A percentile compares a stretch with the other conserved stretches of the same genome.
Conservation (phyloP, 2,113 vertebrate genomes). For the Mesitornis unicolor region DNA sequence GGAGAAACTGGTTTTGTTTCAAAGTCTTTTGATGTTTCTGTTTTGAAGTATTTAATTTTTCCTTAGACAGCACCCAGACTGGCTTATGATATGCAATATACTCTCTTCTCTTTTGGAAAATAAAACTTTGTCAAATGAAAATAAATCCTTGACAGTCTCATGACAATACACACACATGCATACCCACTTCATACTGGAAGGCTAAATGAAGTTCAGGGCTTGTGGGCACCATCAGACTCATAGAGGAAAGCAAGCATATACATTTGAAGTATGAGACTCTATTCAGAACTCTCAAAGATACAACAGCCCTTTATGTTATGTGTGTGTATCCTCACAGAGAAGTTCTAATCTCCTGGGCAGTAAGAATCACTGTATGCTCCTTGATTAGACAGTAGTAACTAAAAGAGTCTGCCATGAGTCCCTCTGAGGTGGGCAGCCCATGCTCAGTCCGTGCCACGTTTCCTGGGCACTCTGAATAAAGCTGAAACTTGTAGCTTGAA, state of each 20-base stretch:
- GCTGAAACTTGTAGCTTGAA: not conserved
- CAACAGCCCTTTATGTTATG: not conserved
- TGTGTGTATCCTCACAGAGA: not conserved
- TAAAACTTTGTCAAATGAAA: not conserved
- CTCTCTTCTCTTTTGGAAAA: not conserved
- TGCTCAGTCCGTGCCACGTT: not conserved
- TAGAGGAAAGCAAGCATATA: not conserved
- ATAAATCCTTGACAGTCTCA: not conserved
- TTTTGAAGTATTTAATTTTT: slow-evolving; percentile 16
- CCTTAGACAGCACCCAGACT: not conserved
- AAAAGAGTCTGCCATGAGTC: not conserved
- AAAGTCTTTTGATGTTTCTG: slow-evolving; percentile 11
- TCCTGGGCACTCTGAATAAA: not conserved
- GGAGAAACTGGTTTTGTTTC: not conserved
- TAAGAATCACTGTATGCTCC: not conserved
- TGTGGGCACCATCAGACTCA: not conserved
- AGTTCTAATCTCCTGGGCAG: not conserved
- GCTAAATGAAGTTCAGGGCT: not conserved
- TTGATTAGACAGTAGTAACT: not conserved
- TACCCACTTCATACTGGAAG: not conserved
- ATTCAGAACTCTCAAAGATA: not conserved
- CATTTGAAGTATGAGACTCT: not conserved
- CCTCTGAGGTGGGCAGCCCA: not conserved
- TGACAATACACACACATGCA: not conserved
- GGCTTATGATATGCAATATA: not conserved